Percentiles rank a stretch among this genome's conserved stretches.
Conservation (phyloP, 2,113 vertebrate genomes). For the Pyxicephalus adspersus region DNA sequence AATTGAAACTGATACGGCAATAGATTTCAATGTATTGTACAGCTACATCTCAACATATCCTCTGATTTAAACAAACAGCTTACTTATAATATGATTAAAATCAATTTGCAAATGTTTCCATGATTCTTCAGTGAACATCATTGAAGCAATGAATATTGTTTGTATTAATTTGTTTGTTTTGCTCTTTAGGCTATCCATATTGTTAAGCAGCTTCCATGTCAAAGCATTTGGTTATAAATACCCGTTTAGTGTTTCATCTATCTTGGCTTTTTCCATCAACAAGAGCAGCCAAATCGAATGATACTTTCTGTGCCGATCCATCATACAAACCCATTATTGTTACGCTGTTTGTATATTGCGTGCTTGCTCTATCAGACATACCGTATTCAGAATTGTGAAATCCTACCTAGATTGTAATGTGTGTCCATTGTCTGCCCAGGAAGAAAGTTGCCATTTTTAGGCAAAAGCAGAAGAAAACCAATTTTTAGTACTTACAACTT, state of each 20-base stretch:
- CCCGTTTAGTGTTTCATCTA: conserved; percentile 35
- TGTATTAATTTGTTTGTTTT: conserved; percentile 23
- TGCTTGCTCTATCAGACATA: neutral
- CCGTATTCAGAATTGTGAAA: neutral
- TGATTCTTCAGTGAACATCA: conserved; percentile 1
- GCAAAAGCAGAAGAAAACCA: neutral
- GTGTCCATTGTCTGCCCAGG: neutral
- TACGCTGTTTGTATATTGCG: neutral
- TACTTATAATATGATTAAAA: conserved; percentile 35
- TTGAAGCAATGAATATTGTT: conserved; percentile 18
- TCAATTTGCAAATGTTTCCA: conserved; percentile 35
- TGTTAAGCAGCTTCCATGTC: conserved; percentile 36
- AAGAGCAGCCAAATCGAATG: conserved; percentile 15
- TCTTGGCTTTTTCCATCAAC: conserved; percentile 16
- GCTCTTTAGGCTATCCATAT: conserved; percentile 17
- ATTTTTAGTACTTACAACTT: no score
- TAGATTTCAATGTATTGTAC: conserved; percentile 27
- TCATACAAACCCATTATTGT: conserved; percentile 5
- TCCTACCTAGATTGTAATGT: neutral
- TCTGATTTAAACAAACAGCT: conserved; percentile 19
- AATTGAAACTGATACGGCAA: conserved; percentile 4
- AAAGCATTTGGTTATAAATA: conserved; percentile 32
- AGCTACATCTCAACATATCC: neutral
- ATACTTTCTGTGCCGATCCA: conserved; percentile 2
- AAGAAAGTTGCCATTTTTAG: neutral